These are phyloP conservation scores for human (Homo sapiens) DNA, from an alignment of 2,113 vertebrate species.

Conservation along the genomic window GRCh38 chrX:66727501-66728000, in stretches of 20 bases:
- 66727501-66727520: conserved; percentile 5
- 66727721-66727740: background rate
- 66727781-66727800: background rate
- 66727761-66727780: background rate
- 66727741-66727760: background rate
- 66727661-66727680: background rate
- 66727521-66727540: background rate
- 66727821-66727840: background rate
- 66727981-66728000: too few species aligned
- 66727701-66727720: background rate
- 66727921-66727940: background rate
- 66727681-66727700: background rate
- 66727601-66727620: background rate
- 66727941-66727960: background rate
- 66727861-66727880: background rate
- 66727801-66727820: background rate
- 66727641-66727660: background rate
- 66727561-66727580: background rate
- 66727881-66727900: background rate
- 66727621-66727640: background rate
- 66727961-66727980: background rate
- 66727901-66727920: background rate
- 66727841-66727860: background rate
- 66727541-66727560: too few species aligned
- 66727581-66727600: background rate